These are phyloP conservation scores for Catocala fraxini DNA, from an alignment of 2,888 invertebrate genomes.

Conservation along the genomic window DNA sequence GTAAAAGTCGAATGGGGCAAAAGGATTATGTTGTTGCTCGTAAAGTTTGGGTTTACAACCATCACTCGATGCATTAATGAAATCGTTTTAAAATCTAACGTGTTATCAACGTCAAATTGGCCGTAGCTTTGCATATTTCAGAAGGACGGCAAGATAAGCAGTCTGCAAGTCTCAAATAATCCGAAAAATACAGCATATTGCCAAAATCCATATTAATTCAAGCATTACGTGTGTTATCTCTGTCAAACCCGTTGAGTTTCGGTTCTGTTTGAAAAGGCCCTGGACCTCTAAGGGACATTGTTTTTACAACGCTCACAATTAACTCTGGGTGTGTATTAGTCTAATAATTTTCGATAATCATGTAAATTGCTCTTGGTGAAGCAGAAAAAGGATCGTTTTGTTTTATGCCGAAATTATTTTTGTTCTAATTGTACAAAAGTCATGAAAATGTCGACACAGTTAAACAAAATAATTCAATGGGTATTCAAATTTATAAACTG, in stretches of 20 bases:
- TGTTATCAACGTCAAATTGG: conserved; percentile 18
- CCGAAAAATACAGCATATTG: conserved; percentile 27
- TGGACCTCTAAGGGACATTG: conserved; percentile 9
- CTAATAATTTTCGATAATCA: conserved; percentile 14
- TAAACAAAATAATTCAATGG: background rate
- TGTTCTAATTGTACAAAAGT: background rate
- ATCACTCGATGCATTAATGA: conserved; percentile 31
- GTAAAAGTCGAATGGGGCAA: conserved; percentile 36
- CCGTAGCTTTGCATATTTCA: conserved; percentile 15
- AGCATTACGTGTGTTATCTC: conserved; percentile 36
- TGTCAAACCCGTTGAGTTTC: conserved; percentile 14
- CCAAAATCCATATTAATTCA: conserved; percentile 29
- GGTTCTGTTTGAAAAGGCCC: conserved; percentile 34
- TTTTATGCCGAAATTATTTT: background rate
- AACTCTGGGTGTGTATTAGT: conserved; percentile 11
- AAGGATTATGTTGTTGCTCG: conserved; percentile 35
- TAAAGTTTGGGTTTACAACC: conserved; percentile 40
- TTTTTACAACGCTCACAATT: conserved; percentile 14
- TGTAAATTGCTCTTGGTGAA: background rate
- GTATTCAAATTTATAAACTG: background rate
- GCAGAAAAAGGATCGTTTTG: background rate
- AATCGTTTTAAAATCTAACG: conserved; percentile 21
- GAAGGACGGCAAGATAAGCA: background rate
- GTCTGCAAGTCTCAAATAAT: conserved; percentile 5
- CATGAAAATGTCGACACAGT: conserved; percentile 4